These are phyloP conservation scores for Dermolepida albohirtum DNA, from an alignment of 2,888 invertebrate species.

Conservation along the genomic window DNA sequence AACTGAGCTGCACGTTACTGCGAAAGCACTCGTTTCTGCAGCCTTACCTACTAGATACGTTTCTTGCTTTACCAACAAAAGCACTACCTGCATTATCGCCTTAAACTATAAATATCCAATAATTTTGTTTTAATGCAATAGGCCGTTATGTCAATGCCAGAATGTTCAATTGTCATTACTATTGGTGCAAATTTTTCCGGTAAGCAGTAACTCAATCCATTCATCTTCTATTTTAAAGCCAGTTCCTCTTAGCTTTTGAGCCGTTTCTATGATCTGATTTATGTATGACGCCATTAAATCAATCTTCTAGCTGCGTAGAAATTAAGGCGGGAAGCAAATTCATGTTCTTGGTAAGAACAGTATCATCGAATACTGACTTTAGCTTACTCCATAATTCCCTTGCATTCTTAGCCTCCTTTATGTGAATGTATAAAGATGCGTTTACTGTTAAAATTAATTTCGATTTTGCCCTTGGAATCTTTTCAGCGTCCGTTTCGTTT, in stretches of 20 bases:
- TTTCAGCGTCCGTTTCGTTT: slow-evolving; percentile 29
- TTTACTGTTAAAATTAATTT: slow-evolving; percentile 51
- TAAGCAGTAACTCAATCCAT: slow-evolving; percentile 48
- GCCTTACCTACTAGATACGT: too few species aligned
- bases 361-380: slow-evolving; percentile 43
- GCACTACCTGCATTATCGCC: slow-evolving; percentile 28
- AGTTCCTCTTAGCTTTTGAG: slow-evolving; percentile 45
- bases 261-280: slow-evolving; percentile 45
- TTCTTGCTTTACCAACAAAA: slow-evolving; percentile 14
- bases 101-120: slow-evolving; percentile 17
- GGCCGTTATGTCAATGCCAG: slow-evolving; percentile 46
- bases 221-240: slow-evolving; percentile 46
- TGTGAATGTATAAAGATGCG: slow-evolving; percentile 47
- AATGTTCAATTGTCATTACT: slow-evolving; percentile 49
- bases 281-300: slow-evolving; percentile 46
- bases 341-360: slow-evolving; percentile 45
- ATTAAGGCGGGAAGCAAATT: slow-evolving; percentile 44
- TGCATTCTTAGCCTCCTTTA: slow-evolving; percentile 42
- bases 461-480: slow-evolving; percentile 48
- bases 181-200: slow-evolving; percentile 44
- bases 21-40: too few species aligned
- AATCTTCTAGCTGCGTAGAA: slow-evolving; percentile 46
- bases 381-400: slow-evolving; percentile 45
- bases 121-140: slow-evolving; percentile 48
- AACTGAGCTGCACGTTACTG: too few species aligned